These are phyloP conservation scores for Apteryx owenii DNA, from an alignment of 2,113 vertebrate genomes.

Conservation along the genomic window DNA sequence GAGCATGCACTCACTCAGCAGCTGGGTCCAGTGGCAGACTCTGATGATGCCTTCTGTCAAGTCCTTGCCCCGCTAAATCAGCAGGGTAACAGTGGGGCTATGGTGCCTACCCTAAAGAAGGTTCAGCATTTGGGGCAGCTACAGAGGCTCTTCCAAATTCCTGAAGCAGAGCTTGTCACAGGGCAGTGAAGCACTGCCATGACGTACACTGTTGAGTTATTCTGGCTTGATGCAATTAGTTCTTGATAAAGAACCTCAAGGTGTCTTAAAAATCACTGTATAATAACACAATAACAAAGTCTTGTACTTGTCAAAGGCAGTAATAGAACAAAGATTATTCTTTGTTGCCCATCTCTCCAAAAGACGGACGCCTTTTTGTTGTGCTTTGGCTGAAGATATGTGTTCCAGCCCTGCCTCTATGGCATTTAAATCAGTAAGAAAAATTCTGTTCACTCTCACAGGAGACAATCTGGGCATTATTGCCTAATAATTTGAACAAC, in stretches of 20 bases:
- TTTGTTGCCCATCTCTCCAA: not conserved
- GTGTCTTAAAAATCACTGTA: not conserved
- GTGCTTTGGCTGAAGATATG: not conserved
- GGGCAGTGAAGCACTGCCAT: not conserved
- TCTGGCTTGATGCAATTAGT: not conserved
- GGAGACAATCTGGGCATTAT: not conserved
- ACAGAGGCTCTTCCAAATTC: not conserved
- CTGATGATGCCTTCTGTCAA: accelerated
- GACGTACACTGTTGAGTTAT: not conserved
- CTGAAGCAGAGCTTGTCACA: not conserved
- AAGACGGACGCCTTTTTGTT: not conserved
- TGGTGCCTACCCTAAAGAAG: not conserved
- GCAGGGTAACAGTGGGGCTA: not conserved
- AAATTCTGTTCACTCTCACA: not conserved
- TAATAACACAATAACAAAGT: accelerated
- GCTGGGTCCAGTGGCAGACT: not conserved
- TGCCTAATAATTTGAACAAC: not conserved
- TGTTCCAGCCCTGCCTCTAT: not conserved
- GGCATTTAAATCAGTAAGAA: not conserved
- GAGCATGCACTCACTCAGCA: accelerated
- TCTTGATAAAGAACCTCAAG: not conserved
- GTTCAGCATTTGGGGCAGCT: not conserved
- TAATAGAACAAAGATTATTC: not conserved
- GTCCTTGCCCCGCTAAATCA: not conserved
- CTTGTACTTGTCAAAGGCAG: not conserved